Conservation (phyloP, 2,797 vertebrate species). For the Poeciliopsis presidionis region DNA sequence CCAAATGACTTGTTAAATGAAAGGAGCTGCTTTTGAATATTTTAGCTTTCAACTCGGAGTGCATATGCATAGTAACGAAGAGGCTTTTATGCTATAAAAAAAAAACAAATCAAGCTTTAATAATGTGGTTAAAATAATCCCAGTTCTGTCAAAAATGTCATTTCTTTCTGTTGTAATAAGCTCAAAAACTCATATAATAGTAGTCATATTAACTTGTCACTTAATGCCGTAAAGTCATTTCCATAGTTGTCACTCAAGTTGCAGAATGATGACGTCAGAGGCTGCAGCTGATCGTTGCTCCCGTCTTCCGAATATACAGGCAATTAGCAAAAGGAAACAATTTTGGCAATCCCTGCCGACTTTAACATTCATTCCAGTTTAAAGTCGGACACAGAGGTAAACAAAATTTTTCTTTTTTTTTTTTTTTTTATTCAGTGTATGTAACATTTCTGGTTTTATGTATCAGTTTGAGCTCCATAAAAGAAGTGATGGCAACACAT, state of each 20-base stretch:
- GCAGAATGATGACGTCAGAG: neutral
- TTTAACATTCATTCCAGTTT: neutral
- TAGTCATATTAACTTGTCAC: neutral
- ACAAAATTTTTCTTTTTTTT: too few relatives aligned
- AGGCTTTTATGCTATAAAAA: neutral
- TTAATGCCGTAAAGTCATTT: neutral
- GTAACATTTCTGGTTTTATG: neutral
- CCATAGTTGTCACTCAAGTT: neutral
- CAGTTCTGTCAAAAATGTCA: conserved; percentile 8
- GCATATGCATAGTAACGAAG: conserved; percentile 9
- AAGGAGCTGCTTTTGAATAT: conserved; percentile 49
- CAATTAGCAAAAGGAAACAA: neutral
- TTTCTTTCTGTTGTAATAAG: conserved; percentile 7
- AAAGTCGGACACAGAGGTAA: neutral
- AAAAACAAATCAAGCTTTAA: conserved; percentile 11
- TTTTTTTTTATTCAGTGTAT: neutral
- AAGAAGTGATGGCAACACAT: neutral
- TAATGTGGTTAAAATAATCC: conserved; percentile 15
- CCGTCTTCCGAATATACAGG: neutral
- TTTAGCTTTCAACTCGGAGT: conserved; percentile 23
- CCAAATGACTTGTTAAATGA: conserved; percentile 45
- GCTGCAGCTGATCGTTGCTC: neutral
- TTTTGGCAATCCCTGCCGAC: neutral
- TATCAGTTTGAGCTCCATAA: neutral
- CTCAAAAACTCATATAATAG: conserved; percentile 9